Evolutionary conservation across 1,140 invertebrate genomes (phyloP).

Genomic region (Zaprionus tsacasi): DNA sequence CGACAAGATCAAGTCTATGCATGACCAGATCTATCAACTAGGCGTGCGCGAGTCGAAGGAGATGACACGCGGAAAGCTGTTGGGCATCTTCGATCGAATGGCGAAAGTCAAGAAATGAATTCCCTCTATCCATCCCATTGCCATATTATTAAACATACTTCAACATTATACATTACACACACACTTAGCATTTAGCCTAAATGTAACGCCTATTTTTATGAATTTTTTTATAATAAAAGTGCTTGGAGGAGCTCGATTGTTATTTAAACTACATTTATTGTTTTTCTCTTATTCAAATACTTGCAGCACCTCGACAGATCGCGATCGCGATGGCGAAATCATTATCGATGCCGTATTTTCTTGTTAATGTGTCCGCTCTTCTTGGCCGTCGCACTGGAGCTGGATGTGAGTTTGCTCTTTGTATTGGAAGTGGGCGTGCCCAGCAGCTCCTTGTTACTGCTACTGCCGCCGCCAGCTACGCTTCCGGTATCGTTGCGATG

Average conservation of each 20-base stretch:
- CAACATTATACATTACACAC: constrained; percentile 1
- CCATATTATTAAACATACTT: constrained; percentile 27
- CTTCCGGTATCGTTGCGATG: constrained; percentile 60
- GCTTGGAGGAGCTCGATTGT: constrained; percentile 2
- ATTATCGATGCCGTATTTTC: constrained; percentile 83
- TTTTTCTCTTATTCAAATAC: constrained; percentile 9
- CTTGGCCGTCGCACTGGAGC: constrained; percentile 76
- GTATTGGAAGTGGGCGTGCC: constrained; percentile 72
- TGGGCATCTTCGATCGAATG: constrained; percentile 91
- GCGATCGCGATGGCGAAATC: constrained; percentile 14
- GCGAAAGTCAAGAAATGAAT: constrained; percentile 21
- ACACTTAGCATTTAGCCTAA: constrained; percentile 20
- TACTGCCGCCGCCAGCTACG: constrained; percentile 7
- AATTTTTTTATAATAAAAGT: constrained; percentile 33
- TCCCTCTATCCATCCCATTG: not conserved
- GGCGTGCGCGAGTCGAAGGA: constrained; percentile 97
- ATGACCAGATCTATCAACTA: constrained; percentile 96
- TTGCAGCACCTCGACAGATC: not conserved
- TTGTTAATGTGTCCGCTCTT: constrained; percentile 73
- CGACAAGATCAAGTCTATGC: constrained; percentile 95
- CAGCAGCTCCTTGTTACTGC: constrained; percentile 55
- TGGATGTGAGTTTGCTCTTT: constrained; percentile 72
- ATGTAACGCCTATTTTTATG: constrained; percentile 22
- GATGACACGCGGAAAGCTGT: constrained; percentile 97
- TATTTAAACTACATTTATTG: constrained; percentile 18